Evolutionary conservation across 2,113 vertebrate species (phyloP).

Genomic region (cat (Felis catus)): DNA sequence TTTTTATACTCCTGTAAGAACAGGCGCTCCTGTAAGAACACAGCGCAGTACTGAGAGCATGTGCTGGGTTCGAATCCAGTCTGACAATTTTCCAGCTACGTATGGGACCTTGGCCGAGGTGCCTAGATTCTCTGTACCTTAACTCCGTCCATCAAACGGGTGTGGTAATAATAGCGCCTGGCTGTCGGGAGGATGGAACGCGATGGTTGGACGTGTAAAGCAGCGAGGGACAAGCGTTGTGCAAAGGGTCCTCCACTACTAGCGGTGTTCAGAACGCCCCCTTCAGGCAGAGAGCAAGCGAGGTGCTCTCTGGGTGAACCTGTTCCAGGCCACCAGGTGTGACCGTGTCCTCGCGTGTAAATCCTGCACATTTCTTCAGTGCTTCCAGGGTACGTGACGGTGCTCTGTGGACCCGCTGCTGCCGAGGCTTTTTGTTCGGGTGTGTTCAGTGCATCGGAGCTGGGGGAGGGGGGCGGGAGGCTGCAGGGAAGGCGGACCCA

Average conservation of each 20-base stretch:
- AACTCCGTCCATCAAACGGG: not conserved
- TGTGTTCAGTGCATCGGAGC: rapidly evolving
- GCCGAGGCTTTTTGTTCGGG: rapidly evolving
- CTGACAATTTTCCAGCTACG: not conserved
- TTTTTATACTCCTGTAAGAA: no score
- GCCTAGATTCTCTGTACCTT: not conserved
- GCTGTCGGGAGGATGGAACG: not conserved
- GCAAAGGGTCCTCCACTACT: no score
- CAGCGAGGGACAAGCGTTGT: not conserved
- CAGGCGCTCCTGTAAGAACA: no score
- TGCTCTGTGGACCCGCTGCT: not conserved
- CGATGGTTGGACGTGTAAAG: rapidly evolving
- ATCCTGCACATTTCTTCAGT: not conserved
- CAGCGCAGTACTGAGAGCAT: rapidly evolving
- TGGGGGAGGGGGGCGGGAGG: no score
- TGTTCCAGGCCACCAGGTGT: not conserved
- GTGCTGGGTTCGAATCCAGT: rapidly evolving
- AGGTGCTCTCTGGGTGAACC: no score
- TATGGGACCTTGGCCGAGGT: not conserved
- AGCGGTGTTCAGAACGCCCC: not conserved
- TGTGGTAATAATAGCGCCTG: not conserved
- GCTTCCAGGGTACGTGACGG: not conserved
- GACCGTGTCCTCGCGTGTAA: not conserved
- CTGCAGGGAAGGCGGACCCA: not conserved
- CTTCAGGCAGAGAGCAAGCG: not conserved